Evolutionary conservation across 2,888 invertebrate species (phyloP).

Genomic region (Ophion costatus): DNA sequence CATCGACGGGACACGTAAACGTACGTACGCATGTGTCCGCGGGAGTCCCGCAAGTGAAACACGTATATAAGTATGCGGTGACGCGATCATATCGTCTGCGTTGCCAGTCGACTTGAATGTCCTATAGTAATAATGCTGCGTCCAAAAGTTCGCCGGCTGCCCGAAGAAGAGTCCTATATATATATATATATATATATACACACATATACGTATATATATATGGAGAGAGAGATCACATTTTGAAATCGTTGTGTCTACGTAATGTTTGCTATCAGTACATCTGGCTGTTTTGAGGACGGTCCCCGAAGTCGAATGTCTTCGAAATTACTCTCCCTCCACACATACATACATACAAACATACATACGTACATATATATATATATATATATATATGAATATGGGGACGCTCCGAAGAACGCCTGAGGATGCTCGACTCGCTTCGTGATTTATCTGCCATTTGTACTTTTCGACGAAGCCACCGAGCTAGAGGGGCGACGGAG

Average conservation of each 20-base stretch:
- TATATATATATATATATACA: background rate
- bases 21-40: background rate
- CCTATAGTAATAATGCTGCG: constrained; percentile 26
- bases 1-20: constrained; percentile 27
- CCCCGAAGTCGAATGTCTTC: too few relatives aligned
- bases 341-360: background rate
- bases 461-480: constrained; percentile 69
- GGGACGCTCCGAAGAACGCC: constrained; percentile 55
- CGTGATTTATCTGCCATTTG: constrained; percentile 79
- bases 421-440: constrained; percentile 50
- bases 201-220: too few relatives aligned
- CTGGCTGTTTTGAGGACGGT: background rate
- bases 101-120: constrained; percentile 31
- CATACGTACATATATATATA: background rate
- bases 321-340: too few relatives aligned
- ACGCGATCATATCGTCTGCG: constrained; percentile 41
- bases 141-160: constrained; percentile 51
- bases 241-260: background rate
- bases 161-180: constrained; percentile 17
- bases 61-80: constrained; percentile 53
- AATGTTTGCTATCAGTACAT: background rate
- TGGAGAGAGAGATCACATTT: background rate
- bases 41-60: constrained; percentile 47
- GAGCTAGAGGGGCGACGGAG: constrained; percentile 1
- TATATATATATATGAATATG: constrained; percentile 41